Conservation (phyloP, 1,140 invertebrate genomes). For the Drosophila hydei region DNA sequence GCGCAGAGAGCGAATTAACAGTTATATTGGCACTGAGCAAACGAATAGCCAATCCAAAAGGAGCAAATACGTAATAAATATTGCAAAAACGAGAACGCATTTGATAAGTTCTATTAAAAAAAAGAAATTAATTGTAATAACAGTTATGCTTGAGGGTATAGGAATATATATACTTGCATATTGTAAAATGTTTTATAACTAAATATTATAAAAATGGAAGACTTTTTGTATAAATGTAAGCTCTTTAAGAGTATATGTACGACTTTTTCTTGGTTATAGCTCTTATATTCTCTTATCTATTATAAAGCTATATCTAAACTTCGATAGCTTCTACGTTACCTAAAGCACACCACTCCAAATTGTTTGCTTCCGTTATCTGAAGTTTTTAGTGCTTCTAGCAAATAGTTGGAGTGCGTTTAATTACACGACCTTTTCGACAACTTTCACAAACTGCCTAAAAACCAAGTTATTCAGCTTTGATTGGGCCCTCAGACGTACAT, state of each 20-base stretch:
- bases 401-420: constrained; percentile 18
- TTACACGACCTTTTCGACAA: constrained; percentile 37
- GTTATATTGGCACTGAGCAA: not conserved
- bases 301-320: too few species aligned
- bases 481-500: not conserved
- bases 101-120: too few species aligned
- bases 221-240: too few species aligned
- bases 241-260: too few species aligned
- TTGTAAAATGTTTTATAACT: too few species aligned
- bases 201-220: too few species aligned
- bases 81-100: not conserved
- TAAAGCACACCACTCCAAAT: not conserved
- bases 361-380: not conserved
- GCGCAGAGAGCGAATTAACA: constrained; percentile 1
- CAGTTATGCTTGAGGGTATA: too few species aligned
- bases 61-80: not conserved
- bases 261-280: too few species aligned
- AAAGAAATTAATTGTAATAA: too few species aligned
- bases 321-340: too few species aligned
- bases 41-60: not conserved
- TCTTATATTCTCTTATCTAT: too few species aligned
- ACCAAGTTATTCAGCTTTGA: not conserved
- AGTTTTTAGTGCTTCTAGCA: constrained; percentile 3
- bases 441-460: constrained; percentile 32
- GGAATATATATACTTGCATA: too few species aligned